A percentile compares a stretch with the other conserved stretches of the same genome.
These are phyloP conservation scores for Anser brachyrhynchus DNA, from an alignment of 2,113 vertebrate species.

Conservation along the genomic window DNA sequence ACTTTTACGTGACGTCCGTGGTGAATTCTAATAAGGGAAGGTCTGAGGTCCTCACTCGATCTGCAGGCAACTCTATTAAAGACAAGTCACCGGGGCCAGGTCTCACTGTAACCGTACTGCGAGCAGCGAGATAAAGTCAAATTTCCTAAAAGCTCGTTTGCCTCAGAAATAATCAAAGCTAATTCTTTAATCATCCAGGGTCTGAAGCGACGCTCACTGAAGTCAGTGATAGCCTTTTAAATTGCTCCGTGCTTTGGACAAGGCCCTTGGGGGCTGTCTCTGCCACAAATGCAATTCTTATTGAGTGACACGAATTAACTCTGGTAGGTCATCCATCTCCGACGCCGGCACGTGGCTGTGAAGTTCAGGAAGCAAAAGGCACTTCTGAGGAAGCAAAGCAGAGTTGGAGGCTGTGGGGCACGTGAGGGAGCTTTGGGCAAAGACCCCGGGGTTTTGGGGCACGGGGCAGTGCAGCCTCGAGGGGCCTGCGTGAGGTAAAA, in stretches of 20 bases:
- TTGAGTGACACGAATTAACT: background rate
- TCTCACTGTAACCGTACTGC: background rate
- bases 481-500: background rate
- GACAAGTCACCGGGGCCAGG: background rate
- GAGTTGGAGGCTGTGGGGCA: background rate
- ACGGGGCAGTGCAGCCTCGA: background rate
- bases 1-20: background rate
- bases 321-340: background rate
- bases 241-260: background rate
- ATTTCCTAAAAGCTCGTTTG: background rate
- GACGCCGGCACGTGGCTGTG: rapidly evolving
- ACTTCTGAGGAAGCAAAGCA: background rate
- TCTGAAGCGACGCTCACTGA: background rate
- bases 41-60: background rate
- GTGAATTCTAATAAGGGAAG: background rate
- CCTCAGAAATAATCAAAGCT: background rate
- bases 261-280: background rate
- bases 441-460: background rate
- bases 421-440: background rate
- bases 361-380: background rate
- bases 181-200: background rate
- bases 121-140: background rate
- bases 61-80: background rate
- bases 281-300: background rate
- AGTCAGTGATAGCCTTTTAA: background rate